Evolutionary conservation across 1,140 invertebrate genomes (phyloP).

Genomic region (Macrocentrus cingulum): DNA sequence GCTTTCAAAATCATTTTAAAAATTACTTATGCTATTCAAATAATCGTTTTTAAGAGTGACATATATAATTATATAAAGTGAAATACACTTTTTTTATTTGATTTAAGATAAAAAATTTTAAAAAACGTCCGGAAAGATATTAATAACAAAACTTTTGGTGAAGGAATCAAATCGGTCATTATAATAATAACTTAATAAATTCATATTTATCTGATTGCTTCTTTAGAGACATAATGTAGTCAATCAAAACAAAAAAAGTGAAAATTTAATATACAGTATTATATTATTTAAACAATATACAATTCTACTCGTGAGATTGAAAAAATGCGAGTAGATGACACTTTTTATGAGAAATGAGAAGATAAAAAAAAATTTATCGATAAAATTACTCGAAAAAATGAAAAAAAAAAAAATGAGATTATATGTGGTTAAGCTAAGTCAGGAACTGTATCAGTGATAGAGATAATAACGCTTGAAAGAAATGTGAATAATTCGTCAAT

Average conservation of each 20-base stretch:
- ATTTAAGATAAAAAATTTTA: too few relatives aligned
- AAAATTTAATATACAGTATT: conserved; percentile 2
- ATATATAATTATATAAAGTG: too few relatives aligned
- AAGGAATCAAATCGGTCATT: too few relatives aligned
- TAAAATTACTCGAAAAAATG: not conserved
- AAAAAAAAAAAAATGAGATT: not conserved
- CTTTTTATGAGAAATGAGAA: not conserved
- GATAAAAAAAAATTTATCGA: not conserved
- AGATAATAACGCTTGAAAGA: conserved; percentile 16
- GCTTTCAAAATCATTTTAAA: not conserved
- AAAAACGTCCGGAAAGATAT: too few relatives aligned
- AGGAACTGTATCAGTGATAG: conserved; percentile 45
- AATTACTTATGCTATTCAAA: too few relatives aligned
- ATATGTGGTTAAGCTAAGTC: conserved; percentile 26
- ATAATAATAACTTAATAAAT: too few relatives aligned
- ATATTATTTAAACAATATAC: not conserved
- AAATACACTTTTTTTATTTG: too few relatives aligned
- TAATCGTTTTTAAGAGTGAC: too few relatives aligned
- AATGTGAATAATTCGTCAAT: conserved; percentile 22
- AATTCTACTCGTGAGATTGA: not conserved
- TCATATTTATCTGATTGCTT: conserved; percentile 7
- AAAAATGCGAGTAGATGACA: not conserved
- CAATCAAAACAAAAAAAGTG: not conserved
- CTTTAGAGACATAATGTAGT: not conserved
- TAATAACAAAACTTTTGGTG: too few relatives aligned